These are phyloP conservation scores for Epizoanthus stellaris DNA, from an alignment of 92 coral and sea anemone genomes.

Conservation along the genomic window DNA sequence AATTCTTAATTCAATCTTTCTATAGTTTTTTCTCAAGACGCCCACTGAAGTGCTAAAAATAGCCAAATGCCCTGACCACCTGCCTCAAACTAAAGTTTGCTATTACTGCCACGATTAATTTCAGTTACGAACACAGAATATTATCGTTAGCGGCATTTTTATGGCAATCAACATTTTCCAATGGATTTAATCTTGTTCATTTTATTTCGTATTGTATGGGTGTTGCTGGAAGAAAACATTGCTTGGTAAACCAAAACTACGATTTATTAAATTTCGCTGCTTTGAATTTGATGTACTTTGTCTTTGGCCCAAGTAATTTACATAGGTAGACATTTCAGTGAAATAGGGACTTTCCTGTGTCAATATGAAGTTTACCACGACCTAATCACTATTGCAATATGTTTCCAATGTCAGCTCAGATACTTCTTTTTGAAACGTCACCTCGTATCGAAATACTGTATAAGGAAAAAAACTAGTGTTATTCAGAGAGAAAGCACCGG, in stretches of 20 bases:
- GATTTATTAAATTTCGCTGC: background rate
- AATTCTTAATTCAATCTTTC: background rate
- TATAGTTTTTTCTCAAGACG: slow-evolving; percentile 1
- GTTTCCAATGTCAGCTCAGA: background rate
- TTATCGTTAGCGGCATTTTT: background rate
- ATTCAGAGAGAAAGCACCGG: too few relatives aligned
- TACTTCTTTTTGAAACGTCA: background rate
- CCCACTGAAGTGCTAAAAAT: slow-evolving; percentile 5
- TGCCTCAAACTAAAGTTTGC: slow-evolving; percentile 11
- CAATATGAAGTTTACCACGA: too few relatives aligned
- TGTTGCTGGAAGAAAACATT: too few relatives aligned
- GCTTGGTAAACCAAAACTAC: background rate
- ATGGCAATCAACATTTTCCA: background rate
- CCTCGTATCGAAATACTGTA: too few relatives aligned
- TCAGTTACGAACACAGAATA: background rate
- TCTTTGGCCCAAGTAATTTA: background rate
- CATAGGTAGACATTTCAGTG: background rate
- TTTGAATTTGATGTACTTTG: background rate
- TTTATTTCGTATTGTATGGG: too few relatives aligned
- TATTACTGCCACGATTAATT: background rate
- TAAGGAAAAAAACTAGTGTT: too few relatives aligned
- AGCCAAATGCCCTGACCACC: slow-evolving; percentile 13
- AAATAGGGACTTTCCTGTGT: background rate
- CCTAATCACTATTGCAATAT: background rate
- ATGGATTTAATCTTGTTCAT: background rate